phyloP scores from a whole-genome alignment of 2,797 vertebrate genomes.

The Anguilla anguilla region DNA sequence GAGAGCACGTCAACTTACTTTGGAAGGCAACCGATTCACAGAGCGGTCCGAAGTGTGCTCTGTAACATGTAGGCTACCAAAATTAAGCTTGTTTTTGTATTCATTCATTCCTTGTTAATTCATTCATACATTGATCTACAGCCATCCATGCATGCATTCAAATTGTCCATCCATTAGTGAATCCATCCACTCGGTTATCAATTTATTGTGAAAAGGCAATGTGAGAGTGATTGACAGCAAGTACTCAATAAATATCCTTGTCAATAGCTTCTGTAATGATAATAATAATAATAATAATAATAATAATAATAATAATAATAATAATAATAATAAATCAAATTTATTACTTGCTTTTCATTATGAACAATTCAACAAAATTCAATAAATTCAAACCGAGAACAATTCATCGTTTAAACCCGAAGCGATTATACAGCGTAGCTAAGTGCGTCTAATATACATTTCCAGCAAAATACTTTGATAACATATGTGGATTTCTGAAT shows the following conservation, averaged over 20 bases:
- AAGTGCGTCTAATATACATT: not conserved
- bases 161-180: not conserved
- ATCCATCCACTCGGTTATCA: not conserved
- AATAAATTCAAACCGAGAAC: not conserved
- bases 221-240: not conserved
- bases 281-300: no score
- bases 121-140: not conserved
- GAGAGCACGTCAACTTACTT: not conserved
- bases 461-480: not conserved
- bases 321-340: no score
- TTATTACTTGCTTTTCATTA: no score
- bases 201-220: not conserved
- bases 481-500: not conserved
- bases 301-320: no score
- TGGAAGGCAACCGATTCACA: not conserved
- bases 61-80: not conserved
- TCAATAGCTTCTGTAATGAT: no score
- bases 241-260: not conserved
- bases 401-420: not conserved
- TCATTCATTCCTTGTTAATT: not conserved
- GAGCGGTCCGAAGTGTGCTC: not conserved
- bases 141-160: not conserved
- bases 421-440: not conserved
- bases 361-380: no score
- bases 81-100: not conserved